Conservation (phyloP, 2,888 invertebrate species). For the Dendrolimus pini region DNA sequence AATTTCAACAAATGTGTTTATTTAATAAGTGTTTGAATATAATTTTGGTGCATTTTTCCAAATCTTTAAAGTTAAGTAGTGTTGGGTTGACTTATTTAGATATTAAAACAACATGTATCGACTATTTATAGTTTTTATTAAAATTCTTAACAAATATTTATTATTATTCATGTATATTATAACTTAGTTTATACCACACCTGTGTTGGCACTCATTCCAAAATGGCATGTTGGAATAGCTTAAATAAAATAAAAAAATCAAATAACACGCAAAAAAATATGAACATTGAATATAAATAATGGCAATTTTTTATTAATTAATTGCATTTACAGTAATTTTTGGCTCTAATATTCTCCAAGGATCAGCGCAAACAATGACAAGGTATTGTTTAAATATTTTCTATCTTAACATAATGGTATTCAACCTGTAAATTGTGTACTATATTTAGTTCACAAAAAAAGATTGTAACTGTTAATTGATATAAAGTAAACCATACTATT, state of each 20-base stretch:
- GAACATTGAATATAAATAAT: too few relatives aligned
- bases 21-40: background rate
- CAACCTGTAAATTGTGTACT: too few relatives aligned
- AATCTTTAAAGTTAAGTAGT: background rate
- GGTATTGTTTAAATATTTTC: too few relatives aligned
- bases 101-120: slow-evolving; percentile 29
- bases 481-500: too few relatives aligned
- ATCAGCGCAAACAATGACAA: too few relatives aligned
- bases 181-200: slow-evolving; percentile 48
- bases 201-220: slow-evolving; percentile 60
- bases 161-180: slow-evolving; percentile 53
- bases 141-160: slow-evolving; percentile 61
- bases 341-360: too few relatives aligned
- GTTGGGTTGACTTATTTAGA: slow-evolving; percentile 4
- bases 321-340: too few relatives aligned
- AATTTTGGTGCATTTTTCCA: background rate
- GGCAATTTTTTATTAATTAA: too few relatives aligned
- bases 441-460: too few relatives aligned
- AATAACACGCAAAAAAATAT: background rate
- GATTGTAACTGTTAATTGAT: too few relatives aligned
- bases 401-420: too few relatives aligned
- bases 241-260: background rate
- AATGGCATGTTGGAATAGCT: slow-evolving; percentile 19
- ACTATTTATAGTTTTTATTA: slow-evolving; percentile 60
- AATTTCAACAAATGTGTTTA: too few relatives aligned